A percentile compares a stretch with the other conserved stretches of the same genome.
Evolutionary conservation across 2,113 vertebrate genomes (phyloP).

Genomic region (Crotalus helleri): DNA sequence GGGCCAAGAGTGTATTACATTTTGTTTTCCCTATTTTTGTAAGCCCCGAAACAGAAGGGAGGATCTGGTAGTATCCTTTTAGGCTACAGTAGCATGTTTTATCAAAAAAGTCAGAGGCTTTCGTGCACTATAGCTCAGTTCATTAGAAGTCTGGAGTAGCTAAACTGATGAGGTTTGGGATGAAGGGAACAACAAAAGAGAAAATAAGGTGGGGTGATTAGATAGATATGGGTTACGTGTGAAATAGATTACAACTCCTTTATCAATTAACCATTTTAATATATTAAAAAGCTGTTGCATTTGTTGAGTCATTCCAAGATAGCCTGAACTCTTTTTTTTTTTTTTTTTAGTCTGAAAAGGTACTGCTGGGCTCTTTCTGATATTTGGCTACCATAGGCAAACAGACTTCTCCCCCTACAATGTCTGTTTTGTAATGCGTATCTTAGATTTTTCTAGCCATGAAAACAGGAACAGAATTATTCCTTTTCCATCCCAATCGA

Average conservation of each 20-base stretch:
- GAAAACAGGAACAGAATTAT: neutral
- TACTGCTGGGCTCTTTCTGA: neutral
- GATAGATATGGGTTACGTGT: neutral
- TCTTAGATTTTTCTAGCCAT: neutral
- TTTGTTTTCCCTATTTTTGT: neutral
- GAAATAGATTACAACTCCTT: neutral
- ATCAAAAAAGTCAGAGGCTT: neutral
- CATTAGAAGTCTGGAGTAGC: neutral
- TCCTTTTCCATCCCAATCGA: neutral
- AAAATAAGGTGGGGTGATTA: neutral
- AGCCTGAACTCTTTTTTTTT: neutral
- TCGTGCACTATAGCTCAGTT: neutral
- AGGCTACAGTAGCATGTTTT: neutral
- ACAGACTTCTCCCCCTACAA: neutral
- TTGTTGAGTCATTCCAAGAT: neutral
- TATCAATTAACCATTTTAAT: neutral
- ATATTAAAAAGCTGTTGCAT: neutral
- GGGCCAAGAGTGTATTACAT: neutral
- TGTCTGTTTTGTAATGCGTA: neutral
- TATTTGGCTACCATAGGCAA: neutral
- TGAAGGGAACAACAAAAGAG: neutral
- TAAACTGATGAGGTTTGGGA: neutral
- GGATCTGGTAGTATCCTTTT: neutral
- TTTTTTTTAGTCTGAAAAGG: neutral
- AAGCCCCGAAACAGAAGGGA: neutral